A percentile compares a stretch with the other conserved stretches of the same genome.
These are phyloP conservation scores for Theretra japonica DNA, from an alignment of 2,888 invertebrate species.

Conservation along the genomic window DNA sequence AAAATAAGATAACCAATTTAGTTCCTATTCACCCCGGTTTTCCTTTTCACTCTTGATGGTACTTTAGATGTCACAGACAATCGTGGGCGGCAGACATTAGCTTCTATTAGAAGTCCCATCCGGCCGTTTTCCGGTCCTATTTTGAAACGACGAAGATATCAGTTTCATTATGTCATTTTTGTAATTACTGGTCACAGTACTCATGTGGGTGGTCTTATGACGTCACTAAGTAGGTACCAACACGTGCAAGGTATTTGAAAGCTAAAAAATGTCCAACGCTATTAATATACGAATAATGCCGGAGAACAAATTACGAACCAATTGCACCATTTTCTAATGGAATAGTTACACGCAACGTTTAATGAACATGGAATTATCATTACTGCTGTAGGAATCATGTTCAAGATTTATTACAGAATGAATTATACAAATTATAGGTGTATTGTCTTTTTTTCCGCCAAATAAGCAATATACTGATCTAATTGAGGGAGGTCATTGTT, in stretches of 20 bases:
- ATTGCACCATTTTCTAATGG: conserved; percentile 14
- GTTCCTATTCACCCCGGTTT: too few species aligned
- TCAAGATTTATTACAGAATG: neutral
- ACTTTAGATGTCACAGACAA: too few species aligned
- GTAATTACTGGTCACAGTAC: conserved; percentile 1
- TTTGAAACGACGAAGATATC: neutral
- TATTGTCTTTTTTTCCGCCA: too few species aligned
- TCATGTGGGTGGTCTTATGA: conserved; percentile 8
- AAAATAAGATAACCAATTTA: too few species aligned
- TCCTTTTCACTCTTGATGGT: too few species aligned
- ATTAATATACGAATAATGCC: conserved; percentile 4
- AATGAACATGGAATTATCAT: neutral
- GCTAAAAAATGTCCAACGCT: conserved; percentile 13
- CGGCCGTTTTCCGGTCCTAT: too few species aligned
- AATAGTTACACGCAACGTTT: conserved; percentile 14
- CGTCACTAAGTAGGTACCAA: neutral
- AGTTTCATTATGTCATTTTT: neutral
- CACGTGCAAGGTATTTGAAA: conserved; percentile 16
- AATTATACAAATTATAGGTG: too few species aligned
- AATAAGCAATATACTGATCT: too few species aligned
- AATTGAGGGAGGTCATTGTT: too few species aligned
- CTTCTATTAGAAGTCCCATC: too few species aligned
- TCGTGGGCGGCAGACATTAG: too few species aligned
- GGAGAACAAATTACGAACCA: conserved; percentile 12
- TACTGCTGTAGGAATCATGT: neutral